Evolutionary conservation across 1,140 invertebrate genomes (phyloP), one percentile per base, ranked within the genome.

Genomic region (Hirudo medicinalis): DNA sequence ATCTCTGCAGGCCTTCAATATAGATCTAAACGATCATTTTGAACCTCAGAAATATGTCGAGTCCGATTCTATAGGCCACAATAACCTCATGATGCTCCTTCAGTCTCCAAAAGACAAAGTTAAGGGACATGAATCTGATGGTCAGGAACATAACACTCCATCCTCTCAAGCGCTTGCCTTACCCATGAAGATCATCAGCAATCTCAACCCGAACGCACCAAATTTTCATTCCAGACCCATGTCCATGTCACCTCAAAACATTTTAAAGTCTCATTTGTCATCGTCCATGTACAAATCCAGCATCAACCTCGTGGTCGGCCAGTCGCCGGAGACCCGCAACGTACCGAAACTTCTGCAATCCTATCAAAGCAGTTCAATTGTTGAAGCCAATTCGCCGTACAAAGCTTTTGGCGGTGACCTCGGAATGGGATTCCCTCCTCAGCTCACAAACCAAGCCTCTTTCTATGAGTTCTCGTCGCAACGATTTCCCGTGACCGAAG

Each of bases 141-240:
- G 9, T 49, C 43, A 49, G 15, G 43, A 49, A 49, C 43, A 49
- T 0, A 49, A 49, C 43, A 9, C 43, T 11, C 15, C 43, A 49
- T 49, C 43, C 43, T 49, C 43, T 49, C 43, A 49, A 49, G 43
- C 43, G 3, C 43, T 49, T 49, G 43, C 43, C 43, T 49, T 49
- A 49, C 43, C 43, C 43, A 49, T 49, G 43, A 49, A 49, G 36
- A 32, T 70, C 15, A 70, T 25, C 53, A 49, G 32, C 36, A 70
- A 22, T 22, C 69, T 70, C 49, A 70, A 70, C 25, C 69, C 69
- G 19, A 49, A 70, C 9, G 69, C 69, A 49, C 69, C 69, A 8
- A 70, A 70, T n/a, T 70, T 70, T 49, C 40, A 25, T 49, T 49
- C 43, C 36, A 36, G 53, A 40, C 69, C 69, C 22, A 63, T 32